phyloP scores from a whole-genome alignment of 2,888 invertebrate species.

The Plemyria rubiginata region DNA sequence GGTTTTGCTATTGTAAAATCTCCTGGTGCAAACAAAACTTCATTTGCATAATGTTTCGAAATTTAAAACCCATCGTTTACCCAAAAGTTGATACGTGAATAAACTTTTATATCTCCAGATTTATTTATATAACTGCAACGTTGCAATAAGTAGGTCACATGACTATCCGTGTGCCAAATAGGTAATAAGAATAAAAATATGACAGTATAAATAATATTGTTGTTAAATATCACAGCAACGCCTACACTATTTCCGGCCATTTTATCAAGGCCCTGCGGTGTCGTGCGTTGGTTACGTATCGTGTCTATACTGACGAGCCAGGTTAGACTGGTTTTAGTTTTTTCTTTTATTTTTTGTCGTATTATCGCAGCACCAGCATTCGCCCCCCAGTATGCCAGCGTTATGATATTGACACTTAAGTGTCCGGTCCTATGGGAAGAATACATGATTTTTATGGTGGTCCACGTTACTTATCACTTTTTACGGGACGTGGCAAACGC shows the following conservation, averaged over 20 bases:
- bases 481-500: conserved; percentile 53
- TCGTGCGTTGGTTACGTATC: background rate
- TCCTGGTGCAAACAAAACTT: no score
- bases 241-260: conserved; percentile 42
- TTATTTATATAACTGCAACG: conserved; percentile 6
- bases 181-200: conserved; percentile 32
- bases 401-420: conserved; percentile 63
- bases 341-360: conserved; percentile 38
- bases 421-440: conserved; percentile 55
- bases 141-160: conserved; percentile 21
- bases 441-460: conserved; percentile 63
- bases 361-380: conserved; percentile 63
- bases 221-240: conserved; percentile 41
- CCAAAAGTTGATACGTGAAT: no score
- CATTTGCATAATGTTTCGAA: no score
- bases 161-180: conserved; percentile 36
- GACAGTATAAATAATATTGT: conserved; percentile 33
- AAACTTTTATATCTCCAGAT: background rate
- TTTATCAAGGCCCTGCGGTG: conserved; percentile 19
- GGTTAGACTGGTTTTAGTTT: conserved; percentile 21
- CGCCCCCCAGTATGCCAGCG: conserved; percentile 47
- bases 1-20: no score
- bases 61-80: no score
- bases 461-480: conserved; percentile 63
- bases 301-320: conserved; percentile 20